phyloP scores from a whole-genome alignment of 1,140 invertebrate genomes.

The Drosophila quadrilineata region DNA sequence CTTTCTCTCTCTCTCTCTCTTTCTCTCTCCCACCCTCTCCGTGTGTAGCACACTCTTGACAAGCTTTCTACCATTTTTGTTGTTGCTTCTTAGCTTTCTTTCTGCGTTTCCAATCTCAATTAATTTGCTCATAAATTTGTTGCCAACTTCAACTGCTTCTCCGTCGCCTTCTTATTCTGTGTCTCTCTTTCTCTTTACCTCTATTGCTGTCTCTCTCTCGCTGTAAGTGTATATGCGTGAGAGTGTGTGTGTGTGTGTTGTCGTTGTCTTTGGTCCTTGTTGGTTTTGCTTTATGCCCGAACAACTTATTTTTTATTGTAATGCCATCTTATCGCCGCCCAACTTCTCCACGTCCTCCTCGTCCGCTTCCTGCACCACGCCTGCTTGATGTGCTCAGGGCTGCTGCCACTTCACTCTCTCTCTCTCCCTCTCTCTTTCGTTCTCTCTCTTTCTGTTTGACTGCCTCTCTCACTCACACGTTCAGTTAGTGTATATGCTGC shows the following conservation, averaged over 20 bases:
- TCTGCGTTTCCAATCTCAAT: slow-evolving; percentile 77
- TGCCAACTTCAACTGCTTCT: slow-evolving; percentile 46
- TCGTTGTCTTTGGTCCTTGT: slow-evolving; percentile 51
- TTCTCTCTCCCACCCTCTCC: slow-evolving; percentile 5
- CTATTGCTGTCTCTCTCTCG: background rate
- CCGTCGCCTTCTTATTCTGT: background rate
- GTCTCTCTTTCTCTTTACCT: slow-evolving; percentile 1
- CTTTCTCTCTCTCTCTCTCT: slow-evolving; percentile 8
- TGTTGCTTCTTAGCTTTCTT: slow-evolving; percentile 34
- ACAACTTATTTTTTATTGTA: slow-evolving; percentile 63
- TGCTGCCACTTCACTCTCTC: slow-evolving; percentile 2
- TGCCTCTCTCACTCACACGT: background rate
- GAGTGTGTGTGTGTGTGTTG: slow-evolving; percentile 16
- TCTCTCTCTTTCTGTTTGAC: background rate
- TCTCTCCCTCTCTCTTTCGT: background rate
- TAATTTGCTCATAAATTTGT: slow-evolving; percentile 81
- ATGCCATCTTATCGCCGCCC: slow-evolving; percentile 64
- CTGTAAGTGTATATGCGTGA: slow-evolving; percentile 10
- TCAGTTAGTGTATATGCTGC: background rate
- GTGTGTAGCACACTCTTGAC: no score
- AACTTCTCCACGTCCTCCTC: no score
- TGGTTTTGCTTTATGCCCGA: slow-evolving; percentile 65
- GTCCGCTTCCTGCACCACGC: background rate
- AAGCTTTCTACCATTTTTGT: slow-evolving; percentile 14
- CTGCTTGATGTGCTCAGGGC: slow-evolving; percentile 51